Evolutionary conservation across 2,113 vertebrate genomes (phyloP), one percentile per base, ranked within the genome.

Genomic region (Antechinus flavipes): DNA sequence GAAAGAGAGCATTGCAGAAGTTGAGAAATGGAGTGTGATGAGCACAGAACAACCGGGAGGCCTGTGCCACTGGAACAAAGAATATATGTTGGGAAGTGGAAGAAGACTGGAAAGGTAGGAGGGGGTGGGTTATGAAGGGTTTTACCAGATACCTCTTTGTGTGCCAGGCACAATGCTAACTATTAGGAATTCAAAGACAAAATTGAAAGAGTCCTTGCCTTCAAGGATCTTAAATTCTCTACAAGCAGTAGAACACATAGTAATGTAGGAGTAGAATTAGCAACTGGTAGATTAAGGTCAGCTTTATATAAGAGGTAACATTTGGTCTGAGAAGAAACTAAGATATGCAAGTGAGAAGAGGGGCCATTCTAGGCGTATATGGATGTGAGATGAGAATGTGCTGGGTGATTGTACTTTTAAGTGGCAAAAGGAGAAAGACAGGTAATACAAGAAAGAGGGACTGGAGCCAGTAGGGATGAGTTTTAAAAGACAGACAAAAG

Each of bases 401-500:
- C 16, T 68, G 30, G 27, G 9, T 68, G 27, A 61, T 27, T 12
- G 58, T 10, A 14, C 30, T 2, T 30, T 22, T n/a, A 76, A n/a
- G 16, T n/a, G 35, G 68, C 16, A 22, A n/a, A 76, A 76, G 68
- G 68, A 76, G 68, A 76, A 30, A 19, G 68, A 76, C n/a, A 76
- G 68, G 35, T n/a, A 7, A 16, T n/a, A 35, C 35, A n/a, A 35
- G 14, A 22, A 76, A 76, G 35, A n/a, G 91, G 49, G 42, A 26
- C 1, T 54, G 42, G 0, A 30, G 0, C 1, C 25, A 54, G 54
- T 2, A 14, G n/a, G 35, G 35, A n/a, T 6, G 35, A 76, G 68
- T 76, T 76, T n/a, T n/a, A 76, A n/a, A 76, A 76, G 35, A 1
- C 68, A 42, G n/a, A 76, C 35, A n/a, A 42, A 76, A 76, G 68